Conservation (phyloP, 2,888 invertebrate species). For the Priapulus caudatus region DNA sequence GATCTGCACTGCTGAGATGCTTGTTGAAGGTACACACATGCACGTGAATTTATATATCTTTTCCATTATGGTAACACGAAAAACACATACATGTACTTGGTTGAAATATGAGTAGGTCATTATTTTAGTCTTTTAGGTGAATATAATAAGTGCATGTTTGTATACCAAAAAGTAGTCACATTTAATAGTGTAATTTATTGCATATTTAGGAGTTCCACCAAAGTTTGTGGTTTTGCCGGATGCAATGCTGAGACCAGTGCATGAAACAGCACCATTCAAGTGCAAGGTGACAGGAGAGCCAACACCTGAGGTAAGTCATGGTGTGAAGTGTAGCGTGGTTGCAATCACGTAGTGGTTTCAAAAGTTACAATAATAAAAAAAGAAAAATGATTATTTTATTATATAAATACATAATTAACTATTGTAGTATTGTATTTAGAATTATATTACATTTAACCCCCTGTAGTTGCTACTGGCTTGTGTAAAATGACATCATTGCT, state of each 20-base stretch:
- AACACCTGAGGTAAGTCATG: conserved; percentile 25
- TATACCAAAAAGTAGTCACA: no score
- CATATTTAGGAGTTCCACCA: background rate
- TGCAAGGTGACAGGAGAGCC: conserved; percentile 33
- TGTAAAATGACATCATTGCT: background rate
- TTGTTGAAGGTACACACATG: conserved; percentile 24
- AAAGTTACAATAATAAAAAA: no score
- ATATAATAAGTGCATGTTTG: no score
- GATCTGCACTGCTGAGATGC: conserved; percentile 22
- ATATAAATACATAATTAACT: conserved; percentile 1
- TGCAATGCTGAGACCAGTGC: background rate
- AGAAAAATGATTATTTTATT: no score
- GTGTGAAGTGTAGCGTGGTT: no score
- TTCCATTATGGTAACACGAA: no score
- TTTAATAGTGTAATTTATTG: no score
- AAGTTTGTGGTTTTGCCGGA: background rate
- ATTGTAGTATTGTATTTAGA: background rate
- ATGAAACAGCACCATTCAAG: conserved; percentile 26
- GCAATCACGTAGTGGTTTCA: no score
- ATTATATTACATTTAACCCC: background rate
- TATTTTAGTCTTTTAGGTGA: no score
- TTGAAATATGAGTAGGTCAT: no score
- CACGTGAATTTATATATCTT: no score
- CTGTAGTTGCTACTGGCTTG: background rate
- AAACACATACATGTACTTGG: no score